Base-by-base conservation (phyloP, 2,888 invertebrate genomes). In the Pyrochroa serraticornis region DNA sequence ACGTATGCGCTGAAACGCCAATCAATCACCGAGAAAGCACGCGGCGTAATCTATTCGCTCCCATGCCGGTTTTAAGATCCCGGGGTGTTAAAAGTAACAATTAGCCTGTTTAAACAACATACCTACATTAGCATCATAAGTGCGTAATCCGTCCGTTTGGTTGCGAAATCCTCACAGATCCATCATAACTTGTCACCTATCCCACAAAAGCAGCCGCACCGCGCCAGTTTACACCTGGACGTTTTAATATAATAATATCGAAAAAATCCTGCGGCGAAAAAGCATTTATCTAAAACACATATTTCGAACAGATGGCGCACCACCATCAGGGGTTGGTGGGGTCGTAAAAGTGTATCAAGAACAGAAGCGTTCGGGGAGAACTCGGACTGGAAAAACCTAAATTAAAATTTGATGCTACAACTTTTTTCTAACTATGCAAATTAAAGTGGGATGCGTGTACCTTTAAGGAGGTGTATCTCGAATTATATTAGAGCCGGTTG, bases 81-180 rank as follows among this genome's bases (percentile, higher is more conserved):
- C 30, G 58, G 67, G 64, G 65, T 64, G 68, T 54, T 60, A 64
- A 72, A 75, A 72, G 72, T 73, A 73, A 78, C 77, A 77, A 78
- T 78, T 77, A 76, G 72, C 69, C 72, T 77, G 76, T 77, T 78
- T 78, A 77, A 77, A 77, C 76, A 77, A 77, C 76, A 72, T 67
- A 68, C 60, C 62, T 58, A 69, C 75, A 76, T 76, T 76, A 75
- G 75, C 75, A 75, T 75, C 67, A 70, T 66, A 73, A 74, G 71
- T 70, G 68, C 66, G 67, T 70, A 69, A 69, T 67, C 69, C 66
- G 50, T 52, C 60, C 60, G 53, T 62, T 52, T 54, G 56, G 52
- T 48, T 53, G 57, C 64, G 62, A 67, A 67, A 68, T 69, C 67
- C 66, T 54, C 44, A 57, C 37, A 71, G 72, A 76, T 76, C 75